Evolutionary conservation across 2,888 invertebrate species (phyloP).

Genomic region (Limenitis camilla): DNA sequence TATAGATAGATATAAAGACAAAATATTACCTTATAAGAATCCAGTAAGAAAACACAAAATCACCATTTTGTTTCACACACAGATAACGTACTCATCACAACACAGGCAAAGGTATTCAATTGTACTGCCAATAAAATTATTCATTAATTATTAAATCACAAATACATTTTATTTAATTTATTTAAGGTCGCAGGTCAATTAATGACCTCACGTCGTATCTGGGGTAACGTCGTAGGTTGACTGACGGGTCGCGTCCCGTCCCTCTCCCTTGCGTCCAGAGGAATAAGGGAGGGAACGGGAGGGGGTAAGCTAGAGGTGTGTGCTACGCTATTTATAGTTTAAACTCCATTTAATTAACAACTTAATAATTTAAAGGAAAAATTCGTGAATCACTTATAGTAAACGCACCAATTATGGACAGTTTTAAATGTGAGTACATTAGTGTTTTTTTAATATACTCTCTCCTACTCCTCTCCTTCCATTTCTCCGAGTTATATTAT

Average conservation of each 20-base stretch:
- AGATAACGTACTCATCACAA: slow-evolving; percentile 4
- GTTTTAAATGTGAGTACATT: too few relatives aligned
- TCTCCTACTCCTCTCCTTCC: too few relatives aligned
- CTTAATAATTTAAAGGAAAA: neutral
- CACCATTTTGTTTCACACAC: neutral
- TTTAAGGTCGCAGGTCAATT: too few relatives aligned
- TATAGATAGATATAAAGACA: too few relatives aligned
- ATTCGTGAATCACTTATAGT: too few relatives aligned
- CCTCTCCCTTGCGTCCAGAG: slow-evolving; percentile 45
- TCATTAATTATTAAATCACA: too few relatives aligned
- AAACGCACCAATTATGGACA: too few relatives aligned
- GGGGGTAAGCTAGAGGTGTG: slow-evolving; percentile 25
- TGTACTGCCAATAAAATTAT: too few relatives aligned
- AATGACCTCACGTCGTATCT: slow-evolving; percentile 38
- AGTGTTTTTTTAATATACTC: too few relatives aligned
- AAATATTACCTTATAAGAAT: slow-evolving; percentile 51
- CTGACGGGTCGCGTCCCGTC: slow-evolving; percentile 38
- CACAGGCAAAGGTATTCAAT: slow-evolving; percentile 9
- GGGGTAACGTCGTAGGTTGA: slow-evolving; percentile 44
- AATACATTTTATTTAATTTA: too few relatives aligned
- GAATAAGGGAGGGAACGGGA: slow-evolving; percentile 44
- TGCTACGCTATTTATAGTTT: neutral
- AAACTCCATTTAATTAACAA: neutral
- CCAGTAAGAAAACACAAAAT: slow-evolving; percentile 39
- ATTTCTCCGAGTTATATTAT: too few relatives aligned